Evolutionary conservation across 1,140 invertebrate genomes (phyloP).

Genomic region (Pseudomyrmex cubaensis): DNA sequence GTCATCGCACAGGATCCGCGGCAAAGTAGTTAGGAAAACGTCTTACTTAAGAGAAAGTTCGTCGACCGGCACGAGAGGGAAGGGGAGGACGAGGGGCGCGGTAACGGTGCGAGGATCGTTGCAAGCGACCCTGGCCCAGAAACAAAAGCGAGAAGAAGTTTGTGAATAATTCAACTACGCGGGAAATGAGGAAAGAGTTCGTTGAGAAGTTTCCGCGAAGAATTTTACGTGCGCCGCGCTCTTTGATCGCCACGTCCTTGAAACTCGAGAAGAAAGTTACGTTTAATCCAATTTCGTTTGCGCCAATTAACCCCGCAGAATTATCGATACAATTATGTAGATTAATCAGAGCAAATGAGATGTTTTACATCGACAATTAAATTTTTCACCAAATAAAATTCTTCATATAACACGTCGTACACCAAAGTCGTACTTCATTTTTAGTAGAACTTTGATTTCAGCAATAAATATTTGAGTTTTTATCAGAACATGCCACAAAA

Average conservation of each 20-base stretch:
- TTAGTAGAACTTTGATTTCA: too few species aligned
- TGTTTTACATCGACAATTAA: too few species aligned
- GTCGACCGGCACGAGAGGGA: conserved; percentile 61
- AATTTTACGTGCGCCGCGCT: conserved; percentile 79
- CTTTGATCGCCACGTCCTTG: conserved; percentile 65
- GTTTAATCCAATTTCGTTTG: conserved; percentile 33
- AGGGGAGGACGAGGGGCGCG: neutral
- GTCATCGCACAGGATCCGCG: conserved; percentile 52
- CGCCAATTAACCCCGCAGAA: conserved; percentile 6
- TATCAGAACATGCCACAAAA: conserved; percentile 42
- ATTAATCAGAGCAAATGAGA: too few species aligned
- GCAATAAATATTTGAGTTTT: neutral
- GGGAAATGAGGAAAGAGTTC: conserved; percentile 85
- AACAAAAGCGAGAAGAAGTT: conserved; percentile 84
- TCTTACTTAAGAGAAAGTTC: conserved; percentile 77
- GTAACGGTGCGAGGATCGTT: conserved; percentile 73
- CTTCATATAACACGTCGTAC: too few species aligned
- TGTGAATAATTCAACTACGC: conserved; percentile 85
- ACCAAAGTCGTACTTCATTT: too few species aligned
- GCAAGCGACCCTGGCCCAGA: conserved; percentile 84
- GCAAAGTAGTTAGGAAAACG: conserved; percentile 76
- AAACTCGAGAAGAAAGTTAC: conserved; percentile 41
- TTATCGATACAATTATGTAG: neutral
- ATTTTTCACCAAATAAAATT: too few species aligned
- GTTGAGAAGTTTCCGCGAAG: conserved; percentile 81